A percentile compares a stretch with the other conserved stretches of the same genome.
Conservation (phyloP, 2,888 invertebrate genomes). For the Leistus spinibarbis region DNA sequence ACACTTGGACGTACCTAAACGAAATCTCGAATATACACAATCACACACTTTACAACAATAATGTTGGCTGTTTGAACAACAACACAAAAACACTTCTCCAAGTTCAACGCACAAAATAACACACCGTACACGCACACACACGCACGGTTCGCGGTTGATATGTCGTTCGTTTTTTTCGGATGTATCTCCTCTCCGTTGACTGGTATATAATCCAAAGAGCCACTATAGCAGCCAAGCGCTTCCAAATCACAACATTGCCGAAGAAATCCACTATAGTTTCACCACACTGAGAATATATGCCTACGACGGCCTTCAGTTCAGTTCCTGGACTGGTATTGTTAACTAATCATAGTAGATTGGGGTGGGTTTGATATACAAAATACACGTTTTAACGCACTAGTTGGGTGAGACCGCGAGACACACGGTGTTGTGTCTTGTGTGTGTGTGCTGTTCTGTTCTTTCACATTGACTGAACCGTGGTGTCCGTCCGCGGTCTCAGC, state of each 20-base stretch:
- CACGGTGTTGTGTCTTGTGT: background rate
- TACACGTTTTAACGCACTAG: background rate
- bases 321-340: no score
- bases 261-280: background rate
- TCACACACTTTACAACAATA: background rate
- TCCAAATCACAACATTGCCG: background rate
- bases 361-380: no score
- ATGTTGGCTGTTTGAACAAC: background rate
- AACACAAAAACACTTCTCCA: background rate
- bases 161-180: background rate
- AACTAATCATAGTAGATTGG: background rate
- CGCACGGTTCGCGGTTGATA: background rate
- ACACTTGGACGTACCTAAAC: background rate
- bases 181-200: background rate
- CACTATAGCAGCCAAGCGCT: background rate
- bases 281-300: background rate
- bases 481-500: constrained; percentile 36
- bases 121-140: constrained; percentile 14
- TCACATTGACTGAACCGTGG: constrained; percentile 19
- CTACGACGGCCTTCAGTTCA: no score
- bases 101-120: background rate
- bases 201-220: background rate
- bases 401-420: background rate
- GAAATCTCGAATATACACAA: background rate
- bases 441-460: constrained; percentile 12